These are phyloP conservation scores for Uropetala carovei DNA, from an alignment of 2,888 invertebrate species.

Conservation along the genomic window DNA sequence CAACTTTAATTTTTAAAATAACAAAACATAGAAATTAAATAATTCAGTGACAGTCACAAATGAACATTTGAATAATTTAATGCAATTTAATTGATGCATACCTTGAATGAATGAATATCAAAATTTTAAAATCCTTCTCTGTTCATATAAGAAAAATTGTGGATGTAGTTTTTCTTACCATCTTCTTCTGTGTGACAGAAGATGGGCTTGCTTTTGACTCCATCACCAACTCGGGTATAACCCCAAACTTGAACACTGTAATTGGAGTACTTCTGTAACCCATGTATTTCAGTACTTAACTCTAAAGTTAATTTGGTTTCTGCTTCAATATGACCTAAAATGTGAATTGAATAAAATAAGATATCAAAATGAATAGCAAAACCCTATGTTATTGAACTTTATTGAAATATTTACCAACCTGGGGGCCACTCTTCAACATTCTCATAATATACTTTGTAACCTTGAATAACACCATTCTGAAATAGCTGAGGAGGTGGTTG, in stretches of 20 bases:
- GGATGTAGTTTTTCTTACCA: conserved; percentile 71
- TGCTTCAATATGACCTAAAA: conserved; percentile 71
- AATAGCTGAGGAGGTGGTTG: conserved; percentile 69
- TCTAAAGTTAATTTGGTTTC: conserved; percentile 72
- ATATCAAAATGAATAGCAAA: not conserved
- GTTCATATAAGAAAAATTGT: not conserved
- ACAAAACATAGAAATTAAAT: not conserved
- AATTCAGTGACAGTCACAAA: not conserved
- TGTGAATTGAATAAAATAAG: not conserved
- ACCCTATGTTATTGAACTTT: not conserved
- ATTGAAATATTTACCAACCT: not conserved
- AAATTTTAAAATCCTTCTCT: not conserved
- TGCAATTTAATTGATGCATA: not conserved
- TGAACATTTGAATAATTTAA: not conserved
- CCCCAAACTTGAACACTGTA: conserved; percentile 76
- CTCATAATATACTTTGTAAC: conserved; percentile 68
- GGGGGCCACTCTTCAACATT: conserved; percentile 59
- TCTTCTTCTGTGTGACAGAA: conserved; percentile 76
- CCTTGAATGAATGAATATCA: not conserved
- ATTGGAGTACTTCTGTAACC: conserved; percentile 75
- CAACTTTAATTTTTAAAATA: too few relatives aligned
- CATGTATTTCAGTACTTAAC: conserved; percentile 71
- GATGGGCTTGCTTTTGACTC: conserved; percentile 73
- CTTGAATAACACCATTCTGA: conserved; percentile 75
- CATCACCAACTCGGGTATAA: conserved; percentile 75